phyloP scores from a whole-genome alignment of 1,140 invertebrate genomes.

The Lordiphosa clarofinis region DNA sequence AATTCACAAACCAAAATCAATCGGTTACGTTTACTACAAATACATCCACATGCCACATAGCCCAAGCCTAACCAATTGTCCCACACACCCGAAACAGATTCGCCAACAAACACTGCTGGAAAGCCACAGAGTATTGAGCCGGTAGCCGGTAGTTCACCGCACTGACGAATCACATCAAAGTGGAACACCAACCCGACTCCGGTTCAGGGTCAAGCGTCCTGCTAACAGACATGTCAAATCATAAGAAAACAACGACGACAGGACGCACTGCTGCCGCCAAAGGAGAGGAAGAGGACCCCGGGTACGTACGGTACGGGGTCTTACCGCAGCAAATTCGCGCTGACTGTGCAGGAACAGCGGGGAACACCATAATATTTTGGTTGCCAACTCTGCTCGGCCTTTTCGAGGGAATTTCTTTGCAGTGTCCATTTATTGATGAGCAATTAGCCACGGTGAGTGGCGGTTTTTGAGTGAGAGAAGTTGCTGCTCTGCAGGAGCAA shows the following conservation, averaged over 20 bases:
- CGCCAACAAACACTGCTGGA: slow-evolving; percentile 75
- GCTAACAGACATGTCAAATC: slow-evolving; percentile 74
- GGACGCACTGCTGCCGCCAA: slow-evolving; percentile 49
- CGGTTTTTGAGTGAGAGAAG: slow-evolving; percentile 43
- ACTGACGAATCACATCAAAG: slow-evolving; percentile 79
- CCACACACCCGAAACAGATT: slow-evolving; percentile 42
- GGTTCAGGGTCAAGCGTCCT: slow-evolving; percentile 52
- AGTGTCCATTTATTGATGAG: slow-evolving; percentile 58
- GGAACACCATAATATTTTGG: slow-evolving; percentile 79
- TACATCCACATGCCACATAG: slow-evolving; percentile 29
- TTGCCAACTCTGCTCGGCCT: slow-evolving; percentile 37
- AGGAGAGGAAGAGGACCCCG: too few relatives aligned
- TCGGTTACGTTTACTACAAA: slow-evolving; percentile 71
- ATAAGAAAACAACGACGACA: slow-evolving; percentile 56
- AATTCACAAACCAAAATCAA: slow-evolving; percentile 49
- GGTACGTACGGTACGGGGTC: too few relatives aligned
- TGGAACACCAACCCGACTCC: slow-evolving; percentile 54
- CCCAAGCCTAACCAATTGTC: slow-evolving; percentile 32
- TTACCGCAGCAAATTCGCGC: slow-evolving; percentile 74
- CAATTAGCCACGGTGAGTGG: slow-evolving; percentile 72
- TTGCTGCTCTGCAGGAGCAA: slow-evolving; percentile 48
- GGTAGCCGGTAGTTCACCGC: slow-evolving; percentile 76
- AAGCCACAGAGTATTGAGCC: slow-evolving; percentile 49
- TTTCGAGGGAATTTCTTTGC: slow-evolving; percentile 55
- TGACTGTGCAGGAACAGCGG: slow-evolving; percentile 68